These are phyloP conservation scores for Desmodus rotundus DNA, from an alignment of 2,113 vertebrate species.

Conservation along the genomic window DNA sequence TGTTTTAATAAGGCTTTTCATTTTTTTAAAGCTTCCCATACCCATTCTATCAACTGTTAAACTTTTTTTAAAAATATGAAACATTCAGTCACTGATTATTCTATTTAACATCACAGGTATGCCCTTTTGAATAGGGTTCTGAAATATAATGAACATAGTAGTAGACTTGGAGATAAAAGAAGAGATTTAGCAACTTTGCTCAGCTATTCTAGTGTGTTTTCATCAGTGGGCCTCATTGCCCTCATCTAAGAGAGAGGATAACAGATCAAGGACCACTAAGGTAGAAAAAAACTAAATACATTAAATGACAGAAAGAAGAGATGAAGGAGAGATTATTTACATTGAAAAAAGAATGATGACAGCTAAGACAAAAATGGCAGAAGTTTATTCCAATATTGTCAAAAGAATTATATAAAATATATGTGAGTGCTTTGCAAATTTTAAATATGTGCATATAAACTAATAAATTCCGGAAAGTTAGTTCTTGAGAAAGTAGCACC, in stretches of 20 bases:
- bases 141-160: background rate
- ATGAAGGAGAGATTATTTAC: background rate
- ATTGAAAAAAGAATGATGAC: background rate
- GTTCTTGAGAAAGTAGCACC: background rate
- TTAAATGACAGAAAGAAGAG: background rate
- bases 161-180: background rate
- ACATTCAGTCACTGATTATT: background rate
- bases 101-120: background rate
- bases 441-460: background rate
- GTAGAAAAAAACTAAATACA: background rate
- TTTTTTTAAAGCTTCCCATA: background rate
- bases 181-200: background rate
- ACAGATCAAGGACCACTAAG: background rate
- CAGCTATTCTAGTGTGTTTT: background rate
- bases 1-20: background rate
- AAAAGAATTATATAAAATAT: background rate
- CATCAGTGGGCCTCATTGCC: background rate
- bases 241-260: background rate
- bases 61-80: background rate
- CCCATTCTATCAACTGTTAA: background rate
- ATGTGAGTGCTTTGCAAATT: background rate
- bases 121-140: background rate
- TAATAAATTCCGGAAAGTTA: background rate
- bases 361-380: background rate
- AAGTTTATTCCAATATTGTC: background rate